A percentile compares a stretch with the other conserved stretches of the same genome.
phyloP scores from a whole-genome alignment of 2,797 vertebrate genomes.

The Enteromius argenteus region DNA sequence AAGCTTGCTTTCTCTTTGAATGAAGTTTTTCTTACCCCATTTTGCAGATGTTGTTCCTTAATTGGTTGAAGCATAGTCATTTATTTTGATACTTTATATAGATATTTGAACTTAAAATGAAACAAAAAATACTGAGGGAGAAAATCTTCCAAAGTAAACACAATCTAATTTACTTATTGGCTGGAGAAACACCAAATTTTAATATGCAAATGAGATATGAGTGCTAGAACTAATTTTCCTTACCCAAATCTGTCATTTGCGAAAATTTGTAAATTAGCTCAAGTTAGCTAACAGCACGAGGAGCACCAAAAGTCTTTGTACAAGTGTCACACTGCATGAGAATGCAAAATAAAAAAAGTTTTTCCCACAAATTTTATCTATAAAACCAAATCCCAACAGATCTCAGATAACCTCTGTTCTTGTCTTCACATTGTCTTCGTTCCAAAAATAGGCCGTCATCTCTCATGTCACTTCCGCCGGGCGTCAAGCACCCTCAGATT shows the following conservation, averaged over 20 bases:
- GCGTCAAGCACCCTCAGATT: background rate
- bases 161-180: background rate
- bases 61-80: background rate
- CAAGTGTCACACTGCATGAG: background rate
- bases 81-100: background rate
- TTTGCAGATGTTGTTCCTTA: background rate
- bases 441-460: background rate
- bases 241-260: background rate
- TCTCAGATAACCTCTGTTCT: slow-evolving; percentile 1
- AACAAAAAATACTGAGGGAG: background rate
- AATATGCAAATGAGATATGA: background rate
- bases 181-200: background rate
- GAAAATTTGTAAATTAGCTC: background rate
- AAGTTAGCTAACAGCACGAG: too few species aligned
- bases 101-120: background rate
- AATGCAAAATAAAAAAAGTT: background rate
- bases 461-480: background rate
- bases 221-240: background rate
- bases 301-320: background rate
- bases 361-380: background rate
- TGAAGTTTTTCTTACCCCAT: background rate
- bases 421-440: background rate
- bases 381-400: background rate
- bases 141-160: background rate
- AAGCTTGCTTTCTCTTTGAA: background rate